Conservation (phyloP, 2,888 invertebrate genomes). For the Oscheius sp. region DNA sequence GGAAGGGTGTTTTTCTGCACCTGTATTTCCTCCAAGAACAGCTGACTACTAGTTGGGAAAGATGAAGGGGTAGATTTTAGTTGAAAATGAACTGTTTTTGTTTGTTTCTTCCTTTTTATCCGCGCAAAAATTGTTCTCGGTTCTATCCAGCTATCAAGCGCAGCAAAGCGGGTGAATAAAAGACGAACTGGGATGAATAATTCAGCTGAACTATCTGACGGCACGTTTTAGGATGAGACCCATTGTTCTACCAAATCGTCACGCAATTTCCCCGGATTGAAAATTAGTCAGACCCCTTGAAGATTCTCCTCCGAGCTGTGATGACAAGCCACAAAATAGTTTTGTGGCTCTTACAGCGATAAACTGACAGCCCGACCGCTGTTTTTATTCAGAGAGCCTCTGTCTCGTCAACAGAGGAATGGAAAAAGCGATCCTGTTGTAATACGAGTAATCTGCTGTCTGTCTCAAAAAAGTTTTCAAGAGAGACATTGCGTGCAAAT, state of each 20-base stretch:
- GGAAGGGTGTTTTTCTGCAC: too few species aligned
- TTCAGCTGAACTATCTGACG: constrained; percentile 26
- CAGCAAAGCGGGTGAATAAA: constrained; percentile 28
- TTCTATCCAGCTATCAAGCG: constrained; percentile 31
- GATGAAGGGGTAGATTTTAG: too few species aligned
- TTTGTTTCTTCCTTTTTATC: not conserved
- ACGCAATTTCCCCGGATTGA: constrained; percentile 3
- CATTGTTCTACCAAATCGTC: constrained; percentile 19
- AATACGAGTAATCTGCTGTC: constrained; percentile 19
- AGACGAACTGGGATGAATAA: constrained; percentile 8
- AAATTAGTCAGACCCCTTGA: not conserved
- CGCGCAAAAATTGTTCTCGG: not conserved
- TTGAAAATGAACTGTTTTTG: not conserved
- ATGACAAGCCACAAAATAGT: constrained; percentile 9
- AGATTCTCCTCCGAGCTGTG: not conserved
- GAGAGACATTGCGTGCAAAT: not conserved
- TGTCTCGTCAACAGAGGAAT: constrained; percentile 9
- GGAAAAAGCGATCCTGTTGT: constrained; percentile 12
- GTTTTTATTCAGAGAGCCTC: constrained; percentile 16
- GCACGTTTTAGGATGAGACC: constrained; percentile 16
- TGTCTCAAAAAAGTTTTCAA: not conserved
- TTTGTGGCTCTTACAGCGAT: constrained; percentile 10
- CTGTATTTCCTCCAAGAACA: too few species aligned
- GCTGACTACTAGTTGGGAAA: too few species aligned
- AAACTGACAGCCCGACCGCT: constrained; percentile 18